Conservation (phyloP, 2,888 invertebrate genomes). For the Rhagonycha fulva region DNA sequence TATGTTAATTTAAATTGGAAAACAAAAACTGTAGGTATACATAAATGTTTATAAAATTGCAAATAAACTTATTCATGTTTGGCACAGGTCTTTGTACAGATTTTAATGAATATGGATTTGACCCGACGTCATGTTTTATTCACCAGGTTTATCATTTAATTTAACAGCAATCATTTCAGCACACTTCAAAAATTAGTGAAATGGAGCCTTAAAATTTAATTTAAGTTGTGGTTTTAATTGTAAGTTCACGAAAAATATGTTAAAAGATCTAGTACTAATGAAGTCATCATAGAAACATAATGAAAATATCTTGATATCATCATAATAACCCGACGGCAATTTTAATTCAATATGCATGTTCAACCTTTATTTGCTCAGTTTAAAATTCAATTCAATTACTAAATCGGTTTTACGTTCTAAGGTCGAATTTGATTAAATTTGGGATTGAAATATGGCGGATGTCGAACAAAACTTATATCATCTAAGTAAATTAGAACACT, state of each 20-base stretch:
- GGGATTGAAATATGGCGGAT: background rate
- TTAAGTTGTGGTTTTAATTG: background rate
- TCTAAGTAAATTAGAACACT: too few species aligned
- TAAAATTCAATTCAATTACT: background rate
- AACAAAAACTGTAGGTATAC: constrained; percentile 12
- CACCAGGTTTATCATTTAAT: constrained; percentile 33
- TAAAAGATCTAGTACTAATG: background rate
- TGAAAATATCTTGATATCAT: background rate
- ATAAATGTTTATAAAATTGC: constrained; percentile 27
- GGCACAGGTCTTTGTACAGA: constrained; percentile 12
- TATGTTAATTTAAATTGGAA: constrained; percentile 25
- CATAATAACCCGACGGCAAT: background rate
- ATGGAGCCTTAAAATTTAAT: background rate
- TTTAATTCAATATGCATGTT: background rate
- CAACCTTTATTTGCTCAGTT: background rate
- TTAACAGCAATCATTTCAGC: constrained; percentile 25
- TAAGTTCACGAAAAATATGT: background rate
- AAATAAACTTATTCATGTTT: constrained; percentile 12
- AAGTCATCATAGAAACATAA: background rate
- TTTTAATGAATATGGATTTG: constrained; percentile 36
- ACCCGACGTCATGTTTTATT: constrained; percentile 33
- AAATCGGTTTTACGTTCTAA: background rate
- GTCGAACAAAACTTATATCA: background rate
- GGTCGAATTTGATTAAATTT: background rate
- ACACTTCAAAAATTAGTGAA: constrained; percentile 30